Percentiles rank a stretch among this genome's conserved stretches.
Conservation (phyloP, 2,888 invertebrate species). For the Julus scandinavius region DNA sequence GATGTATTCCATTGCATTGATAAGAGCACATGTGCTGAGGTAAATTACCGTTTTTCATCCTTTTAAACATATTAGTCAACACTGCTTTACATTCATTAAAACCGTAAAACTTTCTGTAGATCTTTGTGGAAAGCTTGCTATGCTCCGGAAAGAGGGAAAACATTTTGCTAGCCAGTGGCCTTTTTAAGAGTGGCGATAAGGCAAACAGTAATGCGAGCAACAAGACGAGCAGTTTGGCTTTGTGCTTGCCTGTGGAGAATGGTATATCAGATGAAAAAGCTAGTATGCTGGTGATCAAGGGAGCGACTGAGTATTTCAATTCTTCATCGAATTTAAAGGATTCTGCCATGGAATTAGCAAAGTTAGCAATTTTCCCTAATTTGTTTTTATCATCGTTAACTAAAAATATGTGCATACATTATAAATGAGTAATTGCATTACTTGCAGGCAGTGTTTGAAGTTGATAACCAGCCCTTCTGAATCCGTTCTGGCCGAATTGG, state of each 20-base stretch:
- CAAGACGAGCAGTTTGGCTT: conserved; percentile 13
- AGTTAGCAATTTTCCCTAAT: background rate
- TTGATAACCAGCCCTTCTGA: background rate
- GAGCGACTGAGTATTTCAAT: background rate
- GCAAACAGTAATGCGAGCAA: background rate
- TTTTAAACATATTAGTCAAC: background rate
- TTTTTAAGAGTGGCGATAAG: background rate
- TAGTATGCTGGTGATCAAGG: background rate
- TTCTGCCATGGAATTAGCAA: conserved; percentile 43
- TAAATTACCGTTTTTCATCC: conserved; percentile 58
- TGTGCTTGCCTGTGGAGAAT: background rate
- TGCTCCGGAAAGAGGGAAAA: conserved; percentile 29
- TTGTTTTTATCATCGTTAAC: background rate
- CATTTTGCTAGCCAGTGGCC: conserved; percentile 26
- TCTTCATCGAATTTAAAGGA: conserved; percentile 34
- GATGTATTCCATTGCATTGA: conserved; percentile 72
- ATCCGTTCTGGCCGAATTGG: background rate
- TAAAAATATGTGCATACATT: background rate
- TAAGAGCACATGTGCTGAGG: conserved; percentile 70
- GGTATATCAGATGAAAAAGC: conserved; percentile 37
- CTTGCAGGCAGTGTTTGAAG: conserved; percentile 43
- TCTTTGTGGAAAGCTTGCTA: conserved; percentile 22
- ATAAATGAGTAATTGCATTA: background rate
- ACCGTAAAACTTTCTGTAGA: background rate
- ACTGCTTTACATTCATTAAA: background rate